phyloP scores from a whole-genome alignment of 2,888 invertebrate species.

The Caradrina clavipalpis region DNA sequence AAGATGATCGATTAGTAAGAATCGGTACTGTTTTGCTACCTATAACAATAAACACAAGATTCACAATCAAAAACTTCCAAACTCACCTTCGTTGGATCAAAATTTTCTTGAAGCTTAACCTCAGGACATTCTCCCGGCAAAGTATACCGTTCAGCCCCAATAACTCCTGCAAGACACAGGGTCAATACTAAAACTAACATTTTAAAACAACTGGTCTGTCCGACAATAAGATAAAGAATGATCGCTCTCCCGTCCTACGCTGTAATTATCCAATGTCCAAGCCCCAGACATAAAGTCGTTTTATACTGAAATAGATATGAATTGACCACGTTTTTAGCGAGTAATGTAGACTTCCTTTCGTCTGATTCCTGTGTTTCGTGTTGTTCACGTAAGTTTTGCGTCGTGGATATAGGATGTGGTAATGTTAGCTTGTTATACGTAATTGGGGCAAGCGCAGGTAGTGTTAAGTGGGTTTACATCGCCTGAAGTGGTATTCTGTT shows the following conservation, averaged over 20 bases:
- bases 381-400: constrained; percentile 49
- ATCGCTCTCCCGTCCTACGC: constrained; percentile 74
- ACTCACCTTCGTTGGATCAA: constrained; percentile 84
- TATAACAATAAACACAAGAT: neutral
- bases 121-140: constrained; percentile 83
- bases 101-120: constrained; percentile 82
- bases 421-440: constrained; percentile 28
- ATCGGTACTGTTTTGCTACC: no score
- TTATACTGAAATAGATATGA: constrained; percentile 63
- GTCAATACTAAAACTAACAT: constrained; percentile 74
- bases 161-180: constrained; percentile 68
- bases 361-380: constrained; percentile 62
- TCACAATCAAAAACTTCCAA: neutral
- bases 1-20: neutral
- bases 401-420: constrained; percentile 30
- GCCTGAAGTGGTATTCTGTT: neutral
- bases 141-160: constrained; percentile 77
- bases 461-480: neutral
- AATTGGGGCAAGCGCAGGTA: constrained; percentile 18
- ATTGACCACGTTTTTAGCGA: constrained; percentile 55
- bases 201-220: constrained; percentile 66
- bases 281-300: constrained; percentile 75
- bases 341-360: constrained; percentile 69
- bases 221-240: constrained; percentile 74
- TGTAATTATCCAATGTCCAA: constrained; percentile 85